Percentiles rank a stretch among this genome's conserved stretches.
Conservation (phyloP, 2,797 vertebrate genomes). For the Muscicapa comitata region DNA sequence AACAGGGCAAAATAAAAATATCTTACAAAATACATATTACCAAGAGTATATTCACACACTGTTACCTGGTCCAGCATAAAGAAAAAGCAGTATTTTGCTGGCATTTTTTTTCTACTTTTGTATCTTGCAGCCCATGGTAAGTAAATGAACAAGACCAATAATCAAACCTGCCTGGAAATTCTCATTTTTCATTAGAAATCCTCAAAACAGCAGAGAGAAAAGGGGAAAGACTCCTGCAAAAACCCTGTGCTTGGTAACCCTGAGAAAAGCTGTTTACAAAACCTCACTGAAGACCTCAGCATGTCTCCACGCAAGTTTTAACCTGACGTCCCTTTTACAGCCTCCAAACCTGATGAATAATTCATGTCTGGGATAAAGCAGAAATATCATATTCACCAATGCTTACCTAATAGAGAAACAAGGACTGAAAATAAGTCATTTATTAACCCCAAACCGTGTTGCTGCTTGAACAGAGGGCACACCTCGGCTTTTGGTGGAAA, state of each 20-base stretch:
- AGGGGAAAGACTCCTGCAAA: not conserved
- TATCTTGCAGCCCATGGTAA: not conserved
- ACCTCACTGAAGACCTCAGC: not conserved
- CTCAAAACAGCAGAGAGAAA: not conserved
- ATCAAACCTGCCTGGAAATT: not conserved
- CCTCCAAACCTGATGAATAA: slow-evolving; percentile 56
- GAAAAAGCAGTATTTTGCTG: not conserved
- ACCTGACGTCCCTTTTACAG: slow-evolving; percentile 59
- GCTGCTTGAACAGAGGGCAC: slow-evolving; percentile 12
- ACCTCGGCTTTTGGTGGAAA: not conserved
- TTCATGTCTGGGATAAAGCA: slow-evolving; percentile 33
- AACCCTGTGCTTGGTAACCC: not conserved
- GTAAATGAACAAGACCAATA: not conserved
- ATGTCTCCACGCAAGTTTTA: slow-evolving; percentile 39
- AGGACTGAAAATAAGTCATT: slow-evolving; percentile 46
- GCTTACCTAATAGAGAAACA: slow-evolving; percentile 23
- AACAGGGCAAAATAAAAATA: not conserved
- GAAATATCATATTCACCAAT: slow-evolving; percentile 53
- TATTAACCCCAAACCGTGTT: slow-evolving; percentile 25
- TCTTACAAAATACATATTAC: not conserved
- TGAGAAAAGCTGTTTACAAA: slow-evolving; percentile 10
- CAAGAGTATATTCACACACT: not conserved
- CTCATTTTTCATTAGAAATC: not conserved
- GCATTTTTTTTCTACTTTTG: rapidly evolving
- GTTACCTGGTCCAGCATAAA: not conserved